Base-by-base conservation (phyloP, 2,888 invertebrate genomes). In the Pristionchus fissidentatus region DNA sequence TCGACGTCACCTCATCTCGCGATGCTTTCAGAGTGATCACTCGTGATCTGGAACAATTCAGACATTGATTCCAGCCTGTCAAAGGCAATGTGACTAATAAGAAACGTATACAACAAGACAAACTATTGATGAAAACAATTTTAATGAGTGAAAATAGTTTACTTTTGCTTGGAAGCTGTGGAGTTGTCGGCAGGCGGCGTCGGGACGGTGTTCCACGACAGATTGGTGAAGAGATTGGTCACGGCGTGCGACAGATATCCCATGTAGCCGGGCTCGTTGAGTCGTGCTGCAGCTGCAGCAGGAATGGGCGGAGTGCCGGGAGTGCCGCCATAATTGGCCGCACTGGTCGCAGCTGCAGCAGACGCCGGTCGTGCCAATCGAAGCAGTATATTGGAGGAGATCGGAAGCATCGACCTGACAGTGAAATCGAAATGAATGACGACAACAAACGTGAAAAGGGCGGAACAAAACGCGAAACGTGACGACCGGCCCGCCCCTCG, bases 211-310 rank as follows among this genome's bases (percentile, higher is more conserved):
- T 79, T 79, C 43, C 60, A 81, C 35, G 55, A 32, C 13, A 57
- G 49, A 29, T 38, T 49, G 10, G 15, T 52, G 32, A 62, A 19
- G n/a, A 62, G 13, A 32, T 60, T 62, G 13, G 46, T 15, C 13
- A 73, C 52, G 19, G 73, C 73, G 43, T 73, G 15, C 35, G 70
- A 73, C n/a, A 83, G 55, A 43, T 83, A 83, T 26, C 83, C 83
- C n/a, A 83, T 19, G 43, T 83, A 83, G 32, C 83, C 83, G n/a
- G 83, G 83, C 55, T 83, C 80, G 43, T 35, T 46, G 78, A 78
- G 38, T 10, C 52, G 49, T 22, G 32, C 41, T 8, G 52, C 41
- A n/a, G 57, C 38, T 13, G 55, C 55, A 8, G 79, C 41, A 8
- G 70, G 70, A 5, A 70, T 38, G 10, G 70, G 3, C 70, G 70